Evolutionary conservation across 2,888 invertebrate species (phyloP).

Genomic region (Thecocarcelia acutangulata): DNA sequence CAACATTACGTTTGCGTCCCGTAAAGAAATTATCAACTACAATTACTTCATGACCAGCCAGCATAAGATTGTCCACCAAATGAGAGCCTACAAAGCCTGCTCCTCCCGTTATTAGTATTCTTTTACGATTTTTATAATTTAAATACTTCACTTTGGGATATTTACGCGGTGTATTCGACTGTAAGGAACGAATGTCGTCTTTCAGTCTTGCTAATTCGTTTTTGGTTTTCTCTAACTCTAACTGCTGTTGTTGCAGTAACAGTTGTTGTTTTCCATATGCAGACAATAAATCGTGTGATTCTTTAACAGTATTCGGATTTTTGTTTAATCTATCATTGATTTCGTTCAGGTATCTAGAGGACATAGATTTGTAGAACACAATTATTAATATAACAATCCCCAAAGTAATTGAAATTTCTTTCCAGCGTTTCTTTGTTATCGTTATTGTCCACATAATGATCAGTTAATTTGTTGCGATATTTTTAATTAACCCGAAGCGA

Average conservation of each 20-base stretch:
- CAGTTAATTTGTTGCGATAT: slow-evolving; percentile 12
- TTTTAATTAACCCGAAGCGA: slow-evolving; percentile 21
- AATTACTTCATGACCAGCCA: slow-evolving; percentile 96
- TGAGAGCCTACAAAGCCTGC: slow-evolving; percentile 99
- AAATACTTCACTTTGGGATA: slow-evolving; percentile 95
- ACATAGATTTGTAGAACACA: slow-evolving; percentile 74
- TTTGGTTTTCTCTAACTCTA: slow-evolving; percentile 85
- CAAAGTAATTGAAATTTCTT: slow-evolving; percentile 72
- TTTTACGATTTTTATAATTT: slow-evolving; percentile 94
- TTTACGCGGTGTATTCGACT: slow-evolving; percentile 89
- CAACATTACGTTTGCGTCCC: slow-evolving; percentile 97
- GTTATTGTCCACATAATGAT: slow-evolving; percentile 72
- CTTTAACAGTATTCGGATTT: slow-evolving; percentile 34
- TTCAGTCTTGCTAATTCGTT: slow-evolving; percentile 86
- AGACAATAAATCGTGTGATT: slow-evolving; percentile 65
- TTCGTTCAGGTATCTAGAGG: slow-evolving; percentile 18
- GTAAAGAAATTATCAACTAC: slow-evolving; percentile 99
- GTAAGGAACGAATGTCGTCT: slow-evolving; percentile 87
- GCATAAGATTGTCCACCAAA: slow-evolving; percentile 96
- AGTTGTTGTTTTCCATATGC: slow-evolving; percentile 73
- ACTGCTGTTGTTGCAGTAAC: slow-evolving; percentile 74
- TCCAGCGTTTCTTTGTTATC: slow-evolving; percentile 75
- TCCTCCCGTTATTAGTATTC: slow-evolving; percentile 97
- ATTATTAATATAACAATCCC: slow-evolving; percentile 72
- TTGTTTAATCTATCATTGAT: background rate